phyloP scores from a whole-genome alignment of 2,888 invertebrate species.

The Chrysolina americana region DNA sequence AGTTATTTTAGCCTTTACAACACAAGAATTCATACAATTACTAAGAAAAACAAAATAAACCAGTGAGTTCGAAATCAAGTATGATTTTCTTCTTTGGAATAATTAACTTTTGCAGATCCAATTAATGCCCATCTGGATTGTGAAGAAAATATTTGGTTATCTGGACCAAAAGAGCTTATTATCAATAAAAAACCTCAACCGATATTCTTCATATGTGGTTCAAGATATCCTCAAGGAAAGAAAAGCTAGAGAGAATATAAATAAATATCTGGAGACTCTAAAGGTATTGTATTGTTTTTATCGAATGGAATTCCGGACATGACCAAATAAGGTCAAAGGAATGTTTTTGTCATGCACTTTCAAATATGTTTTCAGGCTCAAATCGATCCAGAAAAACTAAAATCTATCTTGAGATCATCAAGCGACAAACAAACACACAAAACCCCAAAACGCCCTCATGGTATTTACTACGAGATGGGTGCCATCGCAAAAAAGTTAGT shows the following conservation, averaged over 20 bases:
- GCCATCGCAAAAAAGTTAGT: conserved; percentile 43
- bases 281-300: conserved; percentile 11
- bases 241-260: conserved; percentile 49
- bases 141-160: conserved; percentile 57
- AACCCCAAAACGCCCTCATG: not conserved
- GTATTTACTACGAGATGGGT: conserved; percentile 40
- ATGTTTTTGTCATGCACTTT: too few species aligned
- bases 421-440: not conserved
- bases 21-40: too few species aligned
- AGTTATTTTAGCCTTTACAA: too few species aligned
- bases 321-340: too few species aligned
- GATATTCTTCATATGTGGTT: conserved; percentile 54
- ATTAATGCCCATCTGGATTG: conserved; percentile 57
- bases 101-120: conserved; percentile 50
- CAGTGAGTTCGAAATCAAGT: not conserved
- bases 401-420: not conserved
- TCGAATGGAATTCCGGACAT: not conserved
- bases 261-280: conserved; percentile 46
- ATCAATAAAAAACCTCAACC: conserved; percentile 54
- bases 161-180: conserved; percentile 53
- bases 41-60: too few species aligned
- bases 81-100: not conserved
- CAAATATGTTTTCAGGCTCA: conserved; percentile 9
- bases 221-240: conserved; percentile 53
- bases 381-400: conserved; percentile 21